Percentiles rank a stretch among this genome's conserved stretches.
These are phyloP conservation scores for Centrocercus urophasianus DNA, from an alignment of 2,113 vertebrate genomes.

Conservation along the genomic window DNA sequence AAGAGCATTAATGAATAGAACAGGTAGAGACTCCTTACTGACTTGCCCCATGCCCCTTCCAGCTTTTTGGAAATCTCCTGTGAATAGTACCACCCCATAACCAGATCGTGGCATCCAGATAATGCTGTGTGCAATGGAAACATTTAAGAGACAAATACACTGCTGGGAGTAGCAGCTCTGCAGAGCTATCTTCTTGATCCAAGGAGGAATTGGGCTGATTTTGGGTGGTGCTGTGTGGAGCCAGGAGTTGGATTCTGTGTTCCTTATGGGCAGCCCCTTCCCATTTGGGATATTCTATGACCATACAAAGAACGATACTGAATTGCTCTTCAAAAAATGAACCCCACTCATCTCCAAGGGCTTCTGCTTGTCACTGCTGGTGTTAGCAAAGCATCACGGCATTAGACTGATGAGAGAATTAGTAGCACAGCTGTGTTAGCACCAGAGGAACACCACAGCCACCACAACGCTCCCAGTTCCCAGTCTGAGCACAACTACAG, in stretches of 20 bases:
- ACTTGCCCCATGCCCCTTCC: not conserved
- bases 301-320: not conserved
- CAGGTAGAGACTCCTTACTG: not conserved
- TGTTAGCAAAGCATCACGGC: not conserved
- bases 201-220: not conserved
- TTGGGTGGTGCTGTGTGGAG: not conserved
- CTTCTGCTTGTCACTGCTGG: not conserved
- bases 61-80: slow-evolving; percentile 6
- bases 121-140: not conserved
- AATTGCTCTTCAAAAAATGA: not conserved
- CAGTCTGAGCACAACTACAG: not conserved
- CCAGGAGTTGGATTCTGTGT: not conserved
- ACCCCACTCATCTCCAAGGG: not conserved
- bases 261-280: not conserved
- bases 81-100: not conserved
- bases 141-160: not conserved
- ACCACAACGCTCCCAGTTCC: not conserved
- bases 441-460: not conserved
- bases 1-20: not conserved
- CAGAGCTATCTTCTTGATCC: not conserved
- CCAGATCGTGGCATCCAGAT: not conserved
- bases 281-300: not conserved
- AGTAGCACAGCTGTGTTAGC: not conserved
- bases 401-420: not conserved
- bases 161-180: not conserved